These are phyloP conservation scores for Hemiscyllium ocellatum DNA, from an alignment of 2,113 vertebrate species.

Conservation along the genomic window DNA sequence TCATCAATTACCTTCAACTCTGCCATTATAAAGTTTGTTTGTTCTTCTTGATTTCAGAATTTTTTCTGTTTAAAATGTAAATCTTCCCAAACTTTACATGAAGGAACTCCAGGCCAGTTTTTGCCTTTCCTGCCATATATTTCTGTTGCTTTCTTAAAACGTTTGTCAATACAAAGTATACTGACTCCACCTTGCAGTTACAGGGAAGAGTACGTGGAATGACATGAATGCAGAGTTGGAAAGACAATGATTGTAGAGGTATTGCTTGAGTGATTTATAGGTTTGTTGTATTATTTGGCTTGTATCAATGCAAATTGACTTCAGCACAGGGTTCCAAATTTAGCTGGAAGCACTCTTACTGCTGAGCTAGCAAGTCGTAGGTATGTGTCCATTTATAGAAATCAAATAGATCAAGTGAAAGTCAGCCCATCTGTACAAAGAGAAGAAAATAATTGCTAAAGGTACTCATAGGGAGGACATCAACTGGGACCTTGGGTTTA, in stretches of 20 bases:
- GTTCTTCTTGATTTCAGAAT: too few species aligned
- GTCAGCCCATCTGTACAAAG: too few species aligned
- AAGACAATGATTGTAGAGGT: not conserved
- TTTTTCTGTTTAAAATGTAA: not conserved
- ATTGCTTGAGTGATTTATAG: not conserved
- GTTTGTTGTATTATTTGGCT: not conserved
- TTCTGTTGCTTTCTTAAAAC: not conserved
- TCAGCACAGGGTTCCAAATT: not conserved
- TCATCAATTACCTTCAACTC: not conserved
- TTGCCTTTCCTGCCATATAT: not conserved
- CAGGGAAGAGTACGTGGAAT: not conserved
- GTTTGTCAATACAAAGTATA: not conserved
- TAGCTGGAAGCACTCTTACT: too few species aligned
- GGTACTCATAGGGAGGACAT: too few species aligned
- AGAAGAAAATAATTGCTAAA: too few species aligned
- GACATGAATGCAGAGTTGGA: not conserved
- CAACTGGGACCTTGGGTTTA: too few species aligned
- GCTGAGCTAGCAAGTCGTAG: too few species aligned
- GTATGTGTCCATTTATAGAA: too few species aligned
- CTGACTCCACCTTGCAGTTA: not conserved
- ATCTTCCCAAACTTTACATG: not conserved
- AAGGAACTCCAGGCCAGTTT: not conserved
- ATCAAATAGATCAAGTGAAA: too few species aligned
- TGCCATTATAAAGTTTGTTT: not conserved
- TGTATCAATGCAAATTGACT: not conserved